Percentiles rank a stretch among this genome's conserved stretches.
phyloP scores from a whole-genome alignment of 1,140 invertebrate genomes.

The Zaprionus taronus region DNA sequence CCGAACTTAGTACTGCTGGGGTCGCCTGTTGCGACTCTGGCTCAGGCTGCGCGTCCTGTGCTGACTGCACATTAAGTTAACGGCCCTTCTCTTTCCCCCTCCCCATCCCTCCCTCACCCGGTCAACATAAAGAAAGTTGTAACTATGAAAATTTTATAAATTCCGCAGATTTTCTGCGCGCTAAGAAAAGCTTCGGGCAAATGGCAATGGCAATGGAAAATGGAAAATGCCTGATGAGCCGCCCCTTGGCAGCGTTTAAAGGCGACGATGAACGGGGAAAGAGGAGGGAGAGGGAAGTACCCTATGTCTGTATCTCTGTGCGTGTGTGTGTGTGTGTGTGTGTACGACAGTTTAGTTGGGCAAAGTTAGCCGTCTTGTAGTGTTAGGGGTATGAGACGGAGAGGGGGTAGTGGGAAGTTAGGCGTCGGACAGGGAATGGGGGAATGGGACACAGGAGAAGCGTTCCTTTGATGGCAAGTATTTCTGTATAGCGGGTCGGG shows the following conservation, averaged over 20 bases:
- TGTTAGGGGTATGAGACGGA: neutral
- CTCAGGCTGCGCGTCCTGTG: neutral
- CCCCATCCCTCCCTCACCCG: neutral
- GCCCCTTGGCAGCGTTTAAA: constrained; percentile 41
- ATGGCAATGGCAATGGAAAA: constrained; percentile 26
- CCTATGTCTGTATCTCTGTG: constrained; percentile 23
- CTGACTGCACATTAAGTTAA: constrained; percentile 67
- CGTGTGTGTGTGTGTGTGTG: constrained; percentile 55
- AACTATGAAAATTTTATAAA: constrained; percentile 84
- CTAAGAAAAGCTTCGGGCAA: constrained; percentile 63
- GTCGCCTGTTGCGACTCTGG: neutral
- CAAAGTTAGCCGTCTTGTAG: constrained; percentile 50
- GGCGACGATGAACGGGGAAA: neutral
- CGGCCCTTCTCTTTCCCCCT: neutral
- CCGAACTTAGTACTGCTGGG: neutral
- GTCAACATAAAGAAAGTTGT: constrained; percentile 77
- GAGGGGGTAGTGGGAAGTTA: neutral
- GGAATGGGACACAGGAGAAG: constrained; percentile 64
- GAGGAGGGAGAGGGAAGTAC: neutral
- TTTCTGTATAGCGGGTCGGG: constrained; percentile 38
- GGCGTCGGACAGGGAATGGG: too few species aligned
- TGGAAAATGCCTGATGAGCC: constrained; percentile 34
- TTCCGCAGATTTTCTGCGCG: constrained; percentile 79
- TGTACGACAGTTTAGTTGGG: constrained; percentile 55
- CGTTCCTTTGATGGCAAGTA: constrained; percentile 59